A percentile compares a stretch with the other conserved stretches of the same genome.
phyloP scores from a whole-genome alignment of 2,888 invertebrate genomes.

The Polymixis flavicincta region DNA sequence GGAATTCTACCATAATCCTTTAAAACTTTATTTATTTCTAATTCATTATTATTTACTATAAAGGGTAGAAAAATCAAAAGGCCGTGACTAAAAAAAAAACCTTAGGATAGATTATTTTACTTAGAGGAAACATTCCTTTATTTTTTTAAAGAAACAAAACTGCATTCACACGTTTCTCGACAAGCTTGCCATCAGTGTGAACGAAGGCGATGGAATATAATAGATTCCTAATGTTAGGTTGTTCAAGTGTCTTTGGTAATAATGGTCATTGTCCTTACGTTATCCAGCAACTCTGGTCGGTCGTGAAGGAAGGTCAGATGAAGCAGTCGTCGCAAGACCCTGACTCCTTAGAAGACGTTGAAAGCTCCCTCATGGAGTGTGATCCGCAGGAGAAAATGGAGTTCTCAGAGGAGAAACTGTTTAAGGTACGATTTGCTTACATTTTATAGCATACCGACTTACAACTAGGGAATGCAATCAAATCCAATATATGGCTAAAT shows the following conservation, averaged over 20 bases:
- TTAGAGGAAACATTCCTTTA: too few relatives aligned
- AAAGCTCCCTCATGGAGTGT: conserved; percentile 87
- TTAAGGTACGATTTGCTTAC: conserved; percentile 73
- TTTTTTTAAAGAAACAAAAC: too few relatives aligned
- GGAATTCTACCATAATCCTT: too few relatives aligned
- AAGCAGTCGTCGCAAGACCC: conserved; percentile 85
- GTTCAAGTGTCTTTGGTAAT: neutral
- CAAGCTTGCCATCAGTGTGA: too few relatives aligned
- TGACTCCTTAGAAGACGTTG: conserved; percentile 85
- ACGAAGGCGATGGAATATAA: neutral
- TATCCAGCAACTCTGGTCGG: conserved; percentile 81
- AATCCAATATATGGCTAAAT: too few relatives aligned
- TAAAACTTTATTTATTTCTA: too few relatives aligned
- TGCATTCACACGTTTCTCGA: too few relatives aligned
- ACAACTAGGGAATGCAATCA: neutral
- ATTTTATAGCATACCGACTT: neutral
- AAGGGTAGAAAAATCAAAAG: too few relatives aligned
- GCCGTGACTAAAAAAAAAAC: too few relatives aligned
- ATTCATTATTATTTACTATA: too few relatives aligned
- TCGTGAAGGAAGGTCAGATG: conserved; percentile 83
- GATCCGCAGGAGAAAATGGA: conserved; percentile 86
- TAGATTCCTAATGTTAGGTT: neutral
- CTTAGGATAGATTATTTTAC: too few relatives aligned
- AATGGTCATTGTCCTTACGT: conserved; percentile 3
- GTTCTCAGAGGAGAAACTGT: conserved; percentile 82